Percentiles rank a stretch among this genome's conserved stretches.
Conservation (phyloP, 2,797 vertebrate species). For the Carcharodon carcharias region DNA sequence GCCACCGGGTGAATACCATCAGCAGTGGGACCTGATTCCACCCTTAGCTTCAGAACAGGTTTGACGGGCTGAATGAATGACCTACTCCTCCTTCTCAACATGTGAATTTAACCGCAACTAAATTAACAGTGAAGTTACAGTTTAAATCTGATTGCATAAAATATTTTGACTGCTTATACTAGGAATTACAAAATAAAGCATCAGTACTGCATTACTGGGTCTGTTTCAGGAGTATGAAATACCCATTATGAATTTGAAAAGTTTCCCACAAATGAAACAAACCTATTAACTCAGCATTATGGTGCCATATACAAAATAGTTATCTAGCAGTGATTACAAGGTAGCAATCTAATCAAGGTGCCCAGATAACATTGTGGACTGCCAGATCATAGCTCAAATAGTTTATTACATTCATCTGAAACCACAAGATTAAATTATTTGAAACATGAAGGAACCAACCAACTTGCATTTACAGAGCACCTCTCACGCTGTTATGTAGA, state of each 20-base stretch:
- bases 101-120: neutral
- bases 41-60: neutral
- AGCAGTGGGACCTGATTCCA: no score
- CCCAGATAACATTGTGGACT: neutral
- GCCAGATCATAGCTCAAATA: neutral
- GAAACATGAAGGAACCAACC: neutral
- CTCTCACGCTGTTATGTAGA: neutral
- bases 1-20: neutral
- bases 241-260: neutral
- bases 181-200: neutral
- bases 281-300: neutral
- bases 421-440: neutral
- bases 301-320: neutral
- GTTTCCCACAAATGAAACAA: neutral
- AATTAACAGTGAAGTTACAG: neutral
- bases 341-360: conserved; percentile 5
- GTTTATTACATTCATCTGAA: conserved; percentile 12
- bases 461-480: neutral
- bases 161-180: neutral
- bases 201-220: neutral
- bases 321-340: neutral
- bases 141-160: neutral
- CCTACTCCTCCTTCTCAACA: neutral
- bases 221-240: neutral
- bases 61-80: neutral